Percentiles rank a stretch among this genome's conserved stretches.
Conservation (phyloP, 30 jellyfish, hydroid and myxozoan genomes). For the Aurelia aurita region DNA sequence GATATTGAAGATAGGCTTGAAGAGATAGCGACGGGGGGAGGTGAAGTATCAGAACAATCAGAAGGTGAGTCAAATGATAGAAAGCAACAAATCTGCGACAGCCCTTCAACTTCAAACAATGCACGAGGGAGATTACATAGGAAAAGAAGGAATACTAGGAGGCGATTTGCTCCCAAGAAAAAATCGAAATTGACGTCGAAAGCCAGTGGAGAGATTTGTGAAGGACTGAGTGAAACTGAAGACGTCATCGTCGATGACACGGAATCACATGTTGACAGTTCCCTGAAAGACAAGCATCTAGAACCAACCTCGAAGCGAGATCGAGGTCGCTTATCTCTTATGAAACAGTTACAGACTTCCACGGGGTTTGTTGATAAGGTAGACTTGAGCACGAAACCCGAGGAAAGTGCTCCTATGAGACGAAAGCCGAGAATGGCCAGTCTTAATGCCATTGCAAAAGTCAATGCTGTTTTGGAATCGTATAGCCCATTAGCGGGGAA, state of each 20-base stretch:
- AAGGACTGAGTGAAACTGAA: not conserved
- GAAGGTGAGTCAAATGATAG: not conserved
- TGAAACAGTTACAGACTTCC: slow-evolving; percentile 63
- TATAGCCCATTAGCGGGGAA: slow-evolving; percentile 66
- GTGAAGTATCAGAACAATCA: not conserved
- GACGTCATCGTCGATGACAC: not conserved
- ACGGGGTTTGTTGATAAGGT: slow-evolving; percentile 81
- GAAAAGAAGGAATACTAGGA: slow-evolving; percentile 9
- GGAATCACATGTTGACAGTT: not conserved
- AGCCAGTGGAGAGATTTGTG: not conserved
- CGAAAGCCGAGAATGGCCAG: slow-evolving; percentile 97
- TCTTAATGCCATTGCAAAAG: slow-evolving; percentile 96
- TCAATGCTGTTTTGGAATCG: slow-evolving; percentile 92
- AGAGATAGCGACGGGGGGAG: not conserved
- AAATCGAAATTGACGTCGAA: not conserved
- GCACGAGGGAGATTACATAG: not conserved
- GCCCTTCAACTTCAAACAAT: not conserved
- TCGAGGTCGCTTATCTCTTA: slow-evolving; percentile 35
- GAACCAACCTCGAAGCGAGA: slow-evolving; percentile 17
- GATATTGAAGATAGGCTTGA: not conserved
- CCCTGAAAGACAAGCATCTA: not conserved
- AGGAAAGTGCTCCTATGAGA: slow-evolving; percentile 55
- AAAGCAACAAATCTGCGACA: not conserved
- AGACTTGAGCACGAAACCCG: slow-evolving; percentile 50
- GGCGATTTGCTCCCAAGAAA: slow-evolving; percentile 24